Conservation (phyloP, 64 coral and sea anemone species). For the Pocillopora damicornis region DNA sequence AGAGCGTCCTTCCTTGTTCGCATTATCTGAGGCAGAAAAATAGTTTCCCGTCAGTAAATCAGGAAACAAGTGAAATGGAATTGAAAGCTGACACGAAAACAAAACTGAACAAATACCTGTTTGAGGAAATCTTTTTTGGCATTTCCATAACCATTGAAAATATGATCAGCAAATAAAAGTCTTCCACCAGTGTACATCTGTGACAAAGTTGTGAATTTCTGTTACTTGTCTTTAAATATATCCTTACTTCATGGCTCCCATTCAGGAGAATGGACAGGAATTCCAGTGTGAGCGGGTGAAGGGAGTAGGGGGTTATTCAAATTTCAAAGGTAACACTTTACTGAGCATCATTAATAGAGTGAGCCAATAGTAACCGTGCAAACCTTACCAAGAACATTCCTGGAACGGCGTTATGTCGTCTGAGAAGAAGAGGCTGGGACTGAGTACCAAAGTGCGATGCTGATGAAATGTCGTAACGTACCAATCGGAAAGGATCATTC, state of each 20-base stretch:
- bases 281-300: too few relatives aligned
- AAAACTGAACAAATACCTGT: conserved; percentile 53
- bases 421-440: conserved; percentile 69
- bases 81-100: background rate
- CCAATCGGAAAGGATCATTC: conserved; percentile 82
- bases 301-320: too few relatives aligned
- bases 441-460: conserved; percentile 36
- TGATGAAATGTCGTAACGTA: conserved; percentile 82
- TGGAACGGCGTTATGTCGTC: conserved; percentile 90
- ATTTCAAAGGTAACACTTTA: too few relatives aligned
- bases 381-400: conserved; percentile 91
- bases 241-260: too few relatives aligned
- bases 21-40: conserved; percentile 68
- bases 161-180: conserved; percentile 96
- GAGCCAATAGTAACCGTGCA: background rate
- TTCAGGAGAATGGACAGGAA: too few relatives aligned
- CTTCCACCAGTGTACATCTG: conserved; percentile 95
- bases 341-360: too few relatives aligned
- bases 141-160: conserved; percentile 98
- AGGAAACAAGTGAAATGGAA: background rate
- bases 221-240: too few relatives aligned
- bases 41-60: background rate
- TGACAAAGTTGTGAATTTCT: background rate
- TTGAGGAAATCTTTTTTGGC: conserved; percentile 94
- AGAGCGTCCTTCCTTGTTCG: conserved; percentile 84